Conservation (phyloP, 2,797 vertebrate species). For the Hybognathus amarus region DNA sequence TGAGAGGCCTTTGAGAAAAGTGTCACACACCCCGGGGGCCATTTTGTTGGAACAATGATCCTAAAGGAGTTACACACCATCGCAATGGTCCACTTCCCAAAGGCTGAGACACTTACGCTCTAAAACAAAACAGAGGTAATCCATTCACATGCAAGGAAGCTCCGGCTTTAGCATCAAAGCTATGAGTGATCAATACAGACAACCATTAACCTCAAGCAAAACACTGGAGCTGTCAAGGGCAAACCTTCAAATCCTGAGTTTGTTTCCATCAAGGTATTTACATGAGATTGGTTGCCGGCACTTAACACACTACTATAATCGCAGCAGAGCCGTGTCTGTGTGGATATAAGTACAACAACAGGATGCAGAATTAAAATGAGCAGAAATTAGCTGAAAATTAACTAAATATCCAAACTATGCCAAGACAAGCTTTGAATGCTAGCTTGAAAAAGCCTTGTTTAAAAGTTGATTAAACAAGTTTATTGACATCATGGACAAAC, state of each 20-base stretch:
- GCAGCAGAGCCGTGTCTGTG: too few relatives aligned
- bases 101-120: constrained; percentile 30
- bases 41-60: constrained; percentile 82
- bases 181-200: constrained; percentile 21
- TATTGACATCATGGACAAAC: background rate
- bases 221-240: background rate
- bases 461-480: background rate
- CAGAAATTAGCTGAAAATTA: background rate
- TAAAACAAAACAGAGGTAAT: constrained; percentile 48
- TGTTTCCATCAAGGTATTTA: constrained; percentile 13
- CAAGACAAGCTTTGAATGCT: background rate
- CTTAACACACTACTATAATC: too few relatives aligned
- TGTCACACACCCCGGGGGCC: constrained; percentile 80
- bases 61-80: constrained; percentile 80
- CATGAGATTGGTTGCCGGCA: too few relatives aligned
- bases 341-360: background rate
- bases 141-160: constrained; percentile 27
- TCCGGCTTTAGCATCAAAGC: constrained; percentile 24
- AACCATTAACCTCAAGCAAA: constrained; percentile 1
- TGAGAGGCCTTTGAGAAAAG: constrained; percentile 79
- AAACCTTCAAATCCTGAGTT: background rate
- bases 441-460: background rate
- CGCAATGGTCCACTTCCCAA: constrained; percentile 66
- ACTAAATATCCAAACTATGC: background rate
- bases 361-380: background rate